Evolutionary conservation across 2,113 vertebrate species (phyloP).

Genomic region (Barnardius zonarius): DNA sequence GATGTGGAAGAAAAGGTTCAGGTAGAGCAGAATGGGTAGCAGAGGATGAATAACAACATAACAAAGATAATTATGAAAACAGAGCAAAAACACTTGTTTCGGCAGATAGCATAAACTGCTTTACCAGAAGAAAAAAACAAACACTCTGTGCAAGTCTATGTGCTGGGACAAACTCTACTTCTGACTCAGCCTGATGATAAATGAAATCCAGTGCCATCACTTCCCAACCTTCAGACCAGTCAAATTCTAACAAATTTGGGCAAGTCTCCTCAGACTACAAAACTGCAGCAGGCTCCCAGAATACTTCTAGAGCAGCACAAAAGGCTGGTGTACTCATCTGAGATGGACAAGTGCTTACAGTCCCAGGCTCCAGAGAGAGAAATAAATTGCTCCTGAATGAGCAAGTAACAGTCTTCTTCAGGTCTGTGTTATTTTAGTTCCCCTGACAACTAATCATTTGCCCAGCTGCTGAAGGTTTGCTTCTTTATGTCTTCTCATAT

Average conservation of each 20-base stretch:
- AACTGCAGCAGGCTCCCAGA: background rate
- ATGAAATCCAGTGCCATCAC: background rate
- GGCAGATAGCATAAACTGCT: background rate
- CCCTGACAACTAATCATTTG: background rate
- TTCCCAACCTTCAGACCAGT: background rate
- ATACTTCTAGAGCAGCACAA: background rate
- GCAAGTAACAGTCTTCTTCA: background rate
- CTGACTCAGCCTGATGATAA: background rate
- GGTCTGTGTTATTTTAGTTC: background rate
- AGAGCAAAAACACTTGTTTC: background rate
- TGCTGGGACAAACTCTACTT: background rate
- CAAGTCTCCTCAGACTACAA: background rate
- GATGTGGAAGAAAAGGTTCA: background rate
- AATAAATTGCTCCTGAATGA: background rate
- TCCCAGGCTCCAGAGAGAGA: background rate
- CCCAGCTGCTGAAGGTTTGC: background rate
- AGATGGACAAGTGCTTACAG: background rate
- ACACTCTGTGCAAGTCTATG: rapidly evolving
- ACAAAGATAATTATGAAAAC: background rate
- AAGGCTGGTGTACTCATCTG: background rate
- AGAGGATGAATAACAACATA: background rate
- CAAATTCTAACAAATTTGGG: background rate
- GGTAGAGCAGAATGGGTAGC: background rate
- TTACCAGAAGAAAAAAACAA: background rate
- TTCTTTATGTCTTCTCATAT: background rate